A percentile compares a stretch with the other conserved stretches of the same genome.
Conservation (phyloP, 2,113 vertebrate species). For the Dasyornis broadbenti region DNA sequence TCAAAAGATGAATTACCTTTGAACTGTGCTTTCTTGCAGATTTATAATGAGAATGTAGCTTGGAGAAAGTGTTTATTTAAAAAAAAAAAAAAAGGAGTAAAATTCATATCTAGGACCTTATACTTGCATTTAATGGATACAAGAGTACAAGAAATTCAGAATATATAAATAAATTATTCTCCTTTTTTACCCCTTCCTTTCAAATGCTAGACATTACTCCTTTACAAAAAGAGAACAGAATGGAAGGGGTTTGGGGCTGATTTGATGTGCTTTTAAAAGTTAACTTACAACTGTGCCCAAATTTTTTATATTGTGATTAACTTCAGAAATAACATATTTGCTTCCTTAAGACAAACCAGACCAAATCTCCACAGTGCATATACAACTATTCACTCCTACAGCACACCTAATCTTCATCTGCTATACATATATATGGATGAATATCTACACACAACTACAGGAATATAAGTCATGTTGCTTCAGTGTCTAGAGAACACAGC, state of each 20-base stretch:
- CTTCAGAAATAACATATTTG: not conserved
- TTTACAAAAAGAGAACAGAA: not conserved
- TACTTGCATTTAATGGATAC: not conserved
- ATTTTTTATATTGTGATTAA: not conserved
- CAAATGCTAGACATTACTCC: not conserved
- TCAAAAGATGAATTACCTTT: not conserved
- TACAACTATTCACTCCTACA: not conserved
- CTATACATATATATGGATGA: not conserved
- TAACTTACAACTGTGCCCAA: not conserved
- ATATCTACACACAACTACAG: not conserved
- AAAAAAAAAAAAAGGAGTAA: not conserved
- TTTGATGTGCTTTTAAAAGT: not conserved
- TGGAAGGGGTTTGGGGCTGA: not conserved
- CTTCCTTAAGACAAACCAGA: not conserved
- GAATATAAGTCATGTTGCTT: not conserved
- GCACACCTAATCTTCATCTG: not conserved
- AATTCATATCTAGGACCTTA: not conserved
- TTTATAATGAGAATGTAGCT: not conserved
- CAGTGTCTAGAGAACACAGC: not conserved
- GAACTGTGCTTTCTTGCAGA: not conserved
- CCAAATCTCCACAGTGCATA: not conserved
- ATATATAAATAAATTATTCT: not conserved
- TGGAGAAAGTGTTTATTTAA: not conserved
- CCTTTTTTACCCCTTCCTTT: not conserved
- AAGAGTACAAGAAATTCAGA: not conserved